Percentiles rank a stretch among this genome's conserved stretches.
Conservation (phyloP, 2,113 vertebrate species). For the Melanocharis versteri region DNA sequence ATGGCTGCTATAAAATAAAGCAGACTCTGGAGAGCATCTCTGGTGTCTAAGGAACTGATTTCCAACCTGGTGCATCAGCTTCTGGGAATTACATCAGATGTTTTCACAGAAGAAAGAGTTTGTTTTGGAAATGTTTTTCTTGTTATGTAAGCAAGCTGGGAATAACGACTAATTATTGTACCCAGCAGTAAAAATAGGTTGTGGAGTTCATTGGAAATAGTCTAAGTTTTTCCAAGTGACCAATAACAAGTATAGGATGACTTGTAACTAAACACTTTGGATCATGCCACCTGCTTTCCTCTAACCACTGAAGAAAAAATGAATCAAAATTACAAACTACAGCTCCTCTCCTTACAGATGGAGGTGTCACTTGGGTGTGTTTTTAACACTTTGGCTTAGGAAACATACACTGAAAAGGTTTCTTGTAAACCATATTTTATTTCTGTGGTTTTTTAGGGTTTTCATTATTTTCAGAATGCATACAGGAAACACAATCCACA, state of each 20-base stretch:
- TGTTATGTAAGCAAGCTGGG: conserved; percentile 22
- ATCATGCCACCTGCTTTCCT: not conserved
- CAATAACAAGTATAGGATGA: not conserved
- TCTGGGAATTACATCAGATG: conserved; percentile 53
- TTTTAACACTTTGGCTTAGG: not conserved
- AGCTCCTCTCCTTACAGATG: not conserved
- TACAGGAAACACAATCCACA: not conserved
- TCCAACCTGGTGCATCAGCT: not conserved
- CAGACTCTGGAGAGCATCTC: not conserved
- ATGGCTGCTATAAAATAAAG: not conserved
- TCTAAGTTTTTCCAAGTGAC: not conserved
- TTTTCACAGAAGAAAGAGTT: conserved; percentile 41
- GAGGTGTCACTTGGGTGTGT: not conserved
- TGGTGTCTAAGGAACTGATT: not conserved
- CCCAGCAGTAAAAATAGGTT: conserved; percentile 26
- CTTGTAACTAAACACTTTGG: not conserved
- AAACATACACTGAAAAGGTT: not conserved
- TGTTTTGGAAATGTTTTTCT: conserved; percentile 37
- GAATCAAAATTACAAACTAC: not conserved
- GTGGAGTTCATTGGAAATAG: not conserved
- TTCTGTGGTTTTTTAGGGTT: not conserved
- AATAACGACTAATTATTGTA: not conserved
- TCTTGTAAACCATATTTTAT: not conserved
- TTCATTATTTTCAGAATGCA: not conserved
- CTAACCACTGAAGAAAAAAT: not conserved